phyloP scores from a whole-genome alignment of 2,888 invertebrate genomes.

The Sepioteuthis lessoniana region DNA sequence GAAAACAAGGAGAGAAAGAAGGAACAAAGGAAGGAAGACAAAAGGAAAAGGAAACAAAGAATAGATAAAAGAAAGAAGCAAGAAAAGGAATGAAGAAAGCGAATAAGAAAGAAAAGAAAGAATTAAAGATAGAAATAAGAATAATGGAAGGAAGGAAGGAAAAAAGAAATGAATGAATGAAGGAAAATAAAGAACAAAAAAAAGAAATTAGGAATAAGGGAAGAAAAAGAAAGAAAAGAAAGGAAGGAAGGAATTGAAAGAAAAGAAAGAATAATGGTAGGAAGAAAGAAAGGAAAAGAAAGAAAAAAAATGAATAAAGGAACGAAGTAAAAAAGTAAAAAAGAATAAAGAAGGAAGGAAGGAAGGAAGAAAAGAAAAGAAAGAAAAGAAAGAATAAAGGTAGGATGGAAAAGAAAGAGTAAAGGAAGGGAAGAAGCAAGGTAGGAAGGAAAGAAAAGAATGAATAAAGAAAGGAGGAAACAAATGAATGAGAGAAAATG shows the following conservation, averaged over 20 bases:
- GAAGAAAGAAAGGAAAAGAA: not conserved
- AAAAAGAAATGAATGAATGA: too few relatives aligned
- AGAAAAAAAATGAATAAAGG: not conserved
- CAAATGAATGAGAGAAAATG: not conserved
- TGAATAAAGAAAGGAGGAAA: not conserved
- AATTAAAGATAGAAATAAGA: too few relatives aligned
- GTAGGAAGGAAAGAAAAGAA: not conserved
- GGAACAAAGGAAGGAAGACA: too few relatives aligned
- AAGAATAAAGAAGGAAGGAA: too few relatives aligned
- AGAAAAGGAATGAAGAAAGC: too few relatives aligned
- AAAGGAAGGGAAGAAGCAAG: not conserved
- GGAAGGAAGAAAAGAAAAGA: not conserved
- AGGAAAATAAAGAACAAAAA: not conserved
- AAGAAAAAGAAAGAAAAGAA: not conserved
- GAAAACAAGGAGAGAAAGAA: too few relatives aligned
- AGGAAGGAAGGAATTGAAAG: not conserved
- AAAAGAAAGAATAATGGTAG: not conserved
- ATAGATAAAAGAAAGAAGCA: too few relatives aligned
- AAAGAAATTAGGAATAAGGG: too few relatives aligned
- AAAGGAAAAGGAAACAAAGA: too few relatives aligned
- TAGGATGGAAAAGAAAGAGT: not conserved
- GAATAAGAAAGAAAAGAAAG: too few relatives aligned
- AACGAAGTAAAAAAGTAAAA: not conserved
- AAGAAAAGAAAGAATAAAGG: fast-evolving
- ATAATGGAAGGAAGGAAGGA: too few relatives aligned